Evolutionary conservation across 2,113 vertebrate genomes (phyloP).

Genomic region (Dicentrarchus labrax): DNA sequence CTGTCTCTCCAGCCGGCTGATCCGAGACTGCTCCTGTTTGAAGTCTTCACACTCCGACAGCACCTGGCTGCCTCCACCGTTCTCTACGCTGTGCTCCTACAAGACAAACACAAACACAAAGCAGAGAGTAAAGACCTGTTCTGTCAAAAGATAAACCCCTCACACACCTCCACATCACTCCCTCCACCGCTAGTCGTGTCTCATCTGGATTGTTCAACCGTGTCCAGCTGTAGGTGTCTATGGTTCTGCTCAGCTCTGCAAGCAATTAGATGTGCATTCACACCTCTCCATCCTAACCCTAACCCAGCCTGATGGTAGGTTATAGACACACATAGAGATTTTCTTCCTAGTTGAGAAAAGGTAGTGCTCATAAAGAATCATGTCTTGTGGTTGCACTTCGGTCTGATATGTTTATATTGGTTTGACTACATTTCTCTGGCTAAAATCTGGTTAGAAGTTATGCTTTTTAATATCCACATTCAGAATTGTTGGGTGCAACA

Average conservation of each 20-base stretch:
- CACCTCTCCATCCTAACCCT: background rate
- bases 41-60: constrained; percentile 90
- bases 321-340: background rate
- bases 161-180: too few relatives aligned
- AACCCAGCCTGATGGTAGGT: too few relatives aligned
- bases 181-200: background rate
- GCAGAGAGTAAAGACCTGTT: background rate
- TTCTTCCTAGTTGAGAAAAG: background rate
- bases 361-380: background rate
- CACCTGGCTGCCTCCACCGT: constrained; percentile 88
- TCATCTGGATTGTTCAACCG: background rate
- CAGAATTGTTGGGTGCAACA: background rate
- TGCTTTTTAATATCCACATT: background rate
- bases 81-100: constrained; percentile 91
- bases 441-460: too few relatives aligned
- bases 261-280: background rate
- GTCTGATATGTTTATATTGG: background rate
- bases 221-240: background rate
- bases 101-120: constrained; percentile 31
- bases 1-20: constrained; percentile 96
- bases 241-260: background rate
- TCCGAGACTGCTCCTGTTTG: constrained; percentile 93
- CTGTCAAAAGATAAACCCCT: background rate
- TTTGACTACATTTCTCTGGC: background rate
- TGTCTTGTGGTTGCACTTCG: background rate